Evolutionary conservation across 1,140 invertebrate species (phyloP).

Genomic region (Drosophila grimshawi): DNA sequence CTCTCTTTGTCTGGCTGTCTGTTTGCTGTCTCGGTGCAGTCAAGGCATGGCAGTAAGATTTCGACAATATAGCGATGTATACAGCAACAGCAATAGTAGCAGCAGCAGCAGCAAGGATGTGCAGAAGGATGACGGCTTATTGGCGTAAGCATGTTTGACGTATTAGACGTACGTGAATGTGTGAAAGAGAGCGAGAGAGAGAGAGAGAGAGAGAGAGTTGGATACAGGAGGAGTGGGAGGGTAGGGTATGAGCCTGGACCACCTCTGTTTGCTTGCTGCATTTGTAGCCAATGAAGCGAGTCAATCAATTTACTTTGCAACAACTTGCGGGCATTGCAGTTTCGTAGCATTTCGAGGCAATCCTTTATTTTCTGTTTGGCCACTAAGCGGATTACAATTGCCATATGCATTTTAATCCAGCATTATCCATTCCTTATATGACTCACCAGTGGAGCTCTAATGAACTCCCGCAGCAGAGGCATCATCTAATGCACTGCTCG

Average conservation of each 20-base stretch:
- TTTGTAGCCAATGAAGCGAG: slow-evolving; percentile 60
- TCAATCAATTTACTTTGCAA: slow-evolving; percentile 66
- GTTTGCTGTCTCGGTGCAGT: slow-evolving; percentile 49
- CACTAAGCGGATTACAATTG: slow-evolving; percentile 46
- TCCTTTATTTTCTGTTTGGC: slow-evolving; percentile 21
- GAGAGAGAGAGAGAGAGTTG: not conserved
- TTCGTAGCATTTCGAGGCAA: slow-evolving; percentile 14
- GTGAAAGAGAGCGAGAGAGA: slow-evolving; percentile 12
- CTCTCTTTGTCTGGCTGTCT: slow-evolving; percentile 28
- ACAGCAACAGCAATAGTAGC: slow-evolving; percentile 6
- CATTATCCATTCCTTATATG: slow-evolving; percentile 50
- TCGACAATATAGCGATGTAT: slow-evolving; percentile 40
- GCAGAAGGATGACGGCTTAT: slow-evolving; percentile 73
- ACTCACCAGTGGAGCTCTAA: slow-evolving; percentile 51
- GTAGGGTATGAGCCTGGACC: not conserved
- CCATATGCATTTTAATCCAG: slow-evolving; percentile 47
- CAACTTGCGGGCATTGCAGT: slow-evolving; percentile 22
- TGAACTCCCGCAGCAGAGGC: slow-evolving; percentile 56
- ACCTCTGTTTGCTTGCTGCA: slow-evolving; percentile 14
- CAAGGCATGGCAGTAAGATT: slow-evolving; percentile 71
- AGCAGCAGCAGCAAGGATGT: slow-evolving; percentile 27
- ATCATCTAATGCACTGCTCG: slow-evolving; percentile 62
- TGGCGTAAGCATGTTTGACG: slow-evolving; percentile 79
- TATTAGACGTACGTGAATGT: slow-evolving; percentile 67
- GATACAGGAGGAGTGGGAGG: not conserved